Conservation (phyloP, 2,888 invertebrate genomes). For the Cataglyphis cursor region DNA sequence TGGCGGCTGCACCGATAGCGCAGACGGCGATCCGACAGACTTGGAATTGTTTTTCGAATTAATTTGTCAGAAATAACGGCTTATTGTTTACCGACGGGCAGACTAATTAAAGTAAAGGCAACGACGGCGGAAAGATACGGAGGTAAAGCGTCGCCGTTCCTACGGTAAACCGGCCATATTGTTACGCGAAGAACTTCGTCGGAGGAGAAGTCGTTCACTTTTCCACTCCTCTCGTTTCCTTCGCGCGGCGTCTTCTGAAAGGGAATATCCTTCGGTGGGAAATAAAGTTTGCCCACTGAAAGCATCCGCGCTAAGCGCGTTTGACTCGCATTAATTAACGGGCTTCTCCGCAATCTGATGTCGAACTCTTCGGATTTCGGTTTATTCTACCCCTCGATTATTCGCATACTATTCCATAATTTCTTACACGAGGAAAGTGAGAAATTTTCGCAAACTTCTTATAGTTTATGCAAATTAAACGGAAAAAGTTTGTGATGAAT, state of each 20-base stretch:
- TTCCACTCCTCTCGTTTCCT: conserved; percentile 15
- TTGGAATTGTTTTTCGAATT: conserved; percentile 75
- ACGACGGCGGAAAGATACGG: background rate
- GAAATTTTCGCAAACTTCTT: conserved; percentile 3
- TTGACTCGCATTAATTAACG: conserved; percentile 55
- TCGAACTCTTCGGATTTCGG: conserved; percentile 46
- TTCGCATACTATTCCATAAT: conserved; percentile 14
- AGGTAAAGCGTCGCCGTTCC: conserved; percentile 30
- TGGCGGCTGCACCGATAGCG: conserved; percentile 31
- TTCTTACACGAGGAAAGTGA: conserved; percentile 13
- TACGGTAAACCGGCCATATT: conserved; percentile 63
- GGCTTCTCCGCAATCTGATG: conserved; percentile 39
- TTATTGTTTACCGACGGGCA: conserved; percentile 71
- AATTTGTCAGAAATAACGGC: conserved; percentile 79
- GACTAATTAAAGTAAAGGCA: conserved; percentile 73
- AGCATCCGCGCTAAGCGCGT: conserved; percentile 39
- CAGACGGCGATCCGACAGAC: conserved; percentile 32
- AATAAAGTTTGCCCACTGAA: conserved; percentile 51
- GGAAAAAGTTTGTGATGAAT: background rate
- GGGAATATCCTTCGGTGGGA: conserved; percentile 56
- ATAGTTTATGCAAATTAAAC: background rate
- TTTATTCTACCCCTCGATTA: conserved; percentile 35
- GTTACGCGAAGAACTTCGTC: conserved; percentile 58
- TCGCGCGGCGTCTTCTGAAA: conserved; percentile 40
- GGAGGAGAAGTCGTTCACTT: conserved; percentile 48